phyloP scores from a whole-genome alignment of 2,888 invertebrate species.

The Neoitamus cyanurus region DNA sequence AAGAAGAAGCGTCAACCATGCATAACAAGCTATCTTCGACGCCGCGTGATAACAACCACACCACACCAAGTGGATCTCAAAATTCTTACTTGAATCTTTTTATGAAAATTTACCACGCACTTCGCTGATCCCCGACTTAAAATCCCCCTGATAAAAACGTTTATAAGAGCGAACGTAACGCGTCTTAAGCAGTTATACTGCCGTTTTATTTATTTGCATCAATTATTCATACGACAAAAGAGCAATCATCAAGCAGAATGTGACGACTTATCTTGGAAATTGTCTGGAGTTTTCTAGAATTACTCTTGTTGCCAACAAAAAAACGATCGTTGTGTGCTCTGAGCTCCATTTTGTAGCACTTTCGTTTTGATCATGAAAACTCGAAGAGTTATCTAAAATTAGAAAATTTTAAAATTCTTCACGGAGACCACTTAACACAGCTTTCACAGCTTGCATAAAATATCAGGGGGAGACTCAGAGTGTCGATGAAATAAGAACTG shows the following conservation, averaged over 20 bases:
- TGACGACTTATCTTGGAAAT: not conserved
- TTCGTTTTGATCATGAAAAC: not conserved
- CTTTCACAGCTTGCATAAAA: not conserved
- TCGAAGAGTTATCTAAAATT: not conserved
- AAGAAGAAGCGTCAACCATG: not conserved
- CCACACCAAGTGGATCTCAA: not conserved
- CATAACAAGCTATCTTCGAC: not conserved
- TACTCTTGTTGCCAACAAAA: not conserved
- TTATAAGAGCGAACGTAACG: not conserved
- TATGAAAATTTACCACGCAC: not conserved
- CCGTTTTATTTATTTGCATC: not conserved
- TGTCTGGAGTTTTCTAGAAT: not conserved
- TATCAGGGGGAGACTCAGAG: not conserved
- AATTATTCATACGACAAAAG: not conserved
- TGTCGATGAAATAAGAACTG: not conserved
- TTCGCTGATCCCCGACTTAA: not conserved
- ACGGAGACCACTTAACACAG: not conserved
- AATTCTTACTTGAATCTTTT: not conserved
- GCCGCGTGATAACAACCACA: not conserved
- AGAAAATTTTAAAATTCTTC: not conserved
- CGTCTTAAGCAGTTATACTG: not conserved
- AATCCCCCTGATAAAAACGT: not conserved
- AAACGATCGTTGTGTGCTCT: not conserved
- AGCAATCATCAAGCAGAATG: not conserved
- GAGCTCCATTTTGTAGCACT: not conserved